These are phyloP conservation scores for Cnemophilus loriae DNA, from an alignment of 2,113 vertebrate genomes.

Conservation along the genomic window DNA sequence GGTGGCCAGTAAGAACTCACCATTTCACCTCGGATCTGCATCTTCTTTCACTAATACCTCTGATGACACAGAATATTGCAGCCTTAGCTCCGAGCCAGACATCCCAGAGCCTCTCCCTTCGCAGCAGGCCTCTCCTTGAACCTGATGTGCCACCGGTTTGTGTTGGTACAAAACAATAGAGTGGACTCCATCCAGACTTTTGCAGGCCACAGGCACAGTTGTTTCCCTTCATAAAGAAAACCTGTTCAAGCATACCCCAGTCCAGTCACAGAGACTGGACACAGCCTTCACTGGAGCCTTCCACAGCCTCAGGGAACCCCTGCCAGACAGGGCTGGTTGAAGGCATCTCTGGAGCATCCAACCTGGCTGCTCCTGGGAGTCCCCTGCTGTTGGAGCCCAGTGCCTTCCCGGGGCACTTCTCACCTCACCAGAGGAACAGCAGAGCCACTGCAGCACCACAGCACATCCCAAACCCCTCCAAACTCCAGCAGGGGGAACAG, in stretches of 20 bases:
- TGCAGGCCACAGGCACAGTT: neutral
- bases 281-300: neutral
- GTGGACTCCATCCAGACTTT: neutral
- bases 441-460: neutral
- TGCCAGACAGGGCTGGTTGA: neutral
- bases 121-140: neutral
- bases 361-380: neutral
- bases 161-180: neutral
- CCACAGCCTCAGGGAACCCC: neutral
- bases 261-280: neutral
- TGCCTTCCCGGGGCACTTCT: neutral
- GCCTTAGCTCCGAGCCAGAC: neutral
- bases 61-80: neutral
- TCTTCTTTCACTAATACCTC: neutral
- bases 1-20: neutral
- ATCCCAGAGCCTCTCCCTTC: neutral
- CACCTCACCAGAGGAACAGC: neutral
- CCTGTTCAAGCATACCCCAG: neutral
- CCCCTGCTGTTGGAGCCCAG: neutral
- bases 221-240: neutral
- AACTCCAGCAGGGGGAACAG: rapidly evolving
- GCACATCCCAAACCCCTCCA: neutral
- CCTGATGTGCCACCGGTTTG: neutral
- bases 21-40: neutral
- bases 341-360: neutral